These are phyloP conservation scores for Linurgus olivaceus DNA, from an alignment of 2,797 vertebrate genomes.

Conservation along the genomic window DNA sequence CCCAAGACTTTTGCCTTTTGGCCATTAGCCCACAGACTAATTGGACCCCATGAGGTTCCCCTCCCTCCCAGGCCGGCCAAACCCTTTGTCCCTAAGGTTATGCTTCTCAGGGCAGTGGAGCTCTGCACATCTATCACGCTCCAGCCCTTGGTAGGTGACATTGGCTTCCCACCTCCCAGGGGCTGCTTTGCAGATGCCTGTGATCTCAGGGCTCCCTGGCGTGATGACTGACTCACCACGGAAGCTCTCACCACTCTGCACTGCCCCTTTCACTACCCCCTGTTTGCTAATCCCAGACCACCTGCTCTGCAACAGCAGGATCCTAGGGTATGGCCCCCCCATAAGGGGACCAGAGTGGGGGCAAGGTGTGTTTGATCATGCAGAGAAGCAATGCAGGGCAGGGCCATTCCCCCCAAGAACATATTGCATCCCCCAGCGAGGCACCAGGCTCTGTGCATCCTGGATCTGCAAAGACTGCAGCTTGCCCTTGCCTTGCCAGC, in stretches of 20 bases:
- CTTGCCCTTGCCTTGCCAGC: fast-evolving
- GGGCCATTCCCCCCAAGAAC: fast-evolving
- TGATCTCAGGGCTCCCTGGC: constrained; percentile 25
- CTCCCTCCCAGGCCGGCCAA: neutral
- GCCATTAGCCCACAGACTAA: neutral
- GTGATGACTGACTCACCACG: neutral
- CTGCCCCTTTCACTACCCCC: neutral
- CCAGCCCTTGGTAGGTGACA: neutral
- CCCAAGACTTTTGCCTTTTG: neutral
- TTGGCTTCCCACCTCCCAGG: neutral
- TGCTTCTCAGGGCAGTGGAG: neutral
- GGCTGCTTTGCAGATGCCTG: neutral
- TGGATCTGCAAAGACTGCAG: neutral
- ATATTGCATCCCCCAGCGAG: fast-evolving
- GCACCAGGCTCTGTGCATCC: neutral
- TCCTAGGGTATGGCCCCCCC: neutral
- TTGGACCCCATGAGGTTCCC: neutral
- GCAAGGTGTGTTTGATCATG: neutral
- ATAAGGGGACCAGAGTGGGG: neutral
- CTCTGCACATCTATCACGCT: neutral
- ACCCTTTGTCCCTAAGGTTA: neutral
- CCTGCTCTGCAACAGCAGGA: neutral
- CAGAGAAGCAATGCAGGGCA: neutral
- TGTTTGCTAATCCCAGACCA: neutral
- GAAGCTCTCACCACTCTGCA: neutral